phyloP scores from a whole-genome alignment of 2,888 invertebrate species.

The Orthonevra nobilis region DNA sequence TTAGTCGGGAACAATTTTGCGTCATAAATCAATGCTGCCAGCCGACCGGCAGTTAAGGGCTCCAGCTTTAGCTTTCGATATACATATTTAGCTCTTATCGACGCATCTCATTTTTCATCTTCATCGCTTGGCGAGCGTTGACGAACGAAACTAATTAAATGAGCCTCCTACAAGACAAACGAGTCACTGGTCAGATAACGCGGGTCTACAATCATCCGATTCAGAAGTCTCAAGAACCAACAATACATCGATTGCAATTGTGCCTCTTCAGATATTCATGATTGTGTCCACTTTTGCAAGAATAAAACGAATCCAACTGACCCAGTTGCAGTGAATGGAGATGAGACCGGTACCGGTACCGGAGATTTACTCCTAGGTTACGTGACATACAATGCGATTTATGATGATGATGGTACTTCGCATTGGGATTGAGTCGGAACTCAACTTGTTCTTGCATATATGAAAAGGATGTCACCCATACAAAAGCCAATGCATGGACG shows the following conservation, averaged over 20 bases:
- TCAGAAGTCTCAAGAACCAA: slow-evolving; percentile 32
- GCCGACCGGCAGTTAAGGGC: slow-evolving; percentile 30
- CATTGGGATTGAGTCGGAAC: slow-evolving; percentile 39
- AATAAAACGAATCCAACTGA: slow-evolving; percentile 42
- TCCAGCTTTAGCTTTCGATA: no score
- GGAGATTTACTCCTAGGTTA: slow-evolving; percentile 44
- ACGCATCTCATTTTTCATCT: slow-evolving; percentile 67
- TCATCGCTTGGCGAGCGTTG: slow-evolving; percentile 7
- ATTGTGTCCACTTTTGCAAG: neutral
- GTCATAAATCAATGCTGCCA: slow-evolving; percentile 65
- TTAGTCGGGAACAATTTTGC: slow-evolving; percentile 57
- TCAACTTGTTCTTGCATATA: slow-evolving; percentile 60
- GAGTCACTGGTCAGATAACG: no score
- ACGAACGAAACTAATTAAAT: slow-evolving; percentile 47
- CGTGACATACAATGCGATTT: slow-evolving; percentile 66
- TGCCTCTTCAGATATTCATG: slow-evolving; percentile 14
- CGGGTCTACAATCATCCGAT: neutral
- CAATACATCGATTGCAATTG: slow-evolving; percentile 42
- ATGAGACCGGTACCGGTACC: neutral
- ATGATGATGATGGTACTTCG: slow-evolving; percentile 55
- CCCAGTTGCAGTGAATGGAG: slow-evolving; percentile 40
- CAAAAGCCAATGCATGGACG: slow-evolving; percentile 1
- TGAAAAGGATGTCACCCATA: slow-evolving; percentile 39
- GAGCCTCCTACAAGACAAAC: slow-evolving; percentile 37
- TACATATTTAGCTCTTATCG: slow-evolving; percentile 55